Evolutionary conservation across 2,113 vertebrate genomes (phyloP), one percentile per base, ranked within the genome.

Genomic region (Sceloporus undulatus): DNA sequence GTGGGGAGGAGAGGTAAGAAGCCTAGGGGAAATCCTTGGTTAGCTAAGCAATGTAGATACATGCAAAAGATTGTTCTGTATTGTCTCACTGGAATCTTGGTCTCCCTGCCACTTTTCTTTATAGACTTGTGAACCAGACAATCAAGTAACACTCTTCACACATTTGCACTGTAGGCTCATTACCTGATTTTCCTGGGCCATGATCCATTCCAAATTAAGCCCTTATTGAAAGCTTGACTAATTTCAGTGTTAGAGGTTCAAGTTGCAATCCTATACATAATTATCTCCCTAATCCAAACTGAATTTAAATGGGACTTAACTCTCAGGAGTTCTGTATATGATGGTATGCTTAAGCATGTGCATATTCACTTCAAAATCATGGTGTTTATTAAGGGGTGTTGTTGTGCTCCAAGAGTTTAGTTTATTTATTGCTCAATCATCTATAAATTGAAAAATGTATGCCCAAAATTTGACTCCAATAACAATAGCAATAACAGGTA

Each of bases 41-140:
- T 84, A 94, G 86, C 80, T 84, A 62, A 90, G 86, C 82, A 93
- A 95, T 93, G 80, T 78, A 91, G 95, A 90, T 84, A 84, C 88
- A 92, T 85, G 93, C 88, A 91, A 2, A 54, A 25, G 48, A 92
- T 93, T 71, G 66, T 85, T 92, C 77, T 48, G 84, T 70, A 84
- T 88, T 91, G 88, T 75, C 87, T 87, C 87, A 89, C 89, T 88
- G 54, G 84, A 86, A 90, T 75, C 92, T 91, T 78, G 92, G 89
- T 91, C 76, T 87, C 88, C 52, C 82, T 90, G 87, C 59, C 94
- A 89, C 86, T 70, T 90, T 94, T 89, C 89, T 89, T 78, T 56
- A 86, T 19, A 21, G 38, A 23, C 16, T 52, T 18, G 42, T 73
- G 90, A 81, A 38, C 18, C 0, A 0, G 0, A 1, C 11, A 42